A percentile compares a stretch with the other conserved stretches of the same genome.
phyloP scores from a whole-genome alignment of 2,113 vertebrate genomes.

The Accipiter cooperii region DNA sequence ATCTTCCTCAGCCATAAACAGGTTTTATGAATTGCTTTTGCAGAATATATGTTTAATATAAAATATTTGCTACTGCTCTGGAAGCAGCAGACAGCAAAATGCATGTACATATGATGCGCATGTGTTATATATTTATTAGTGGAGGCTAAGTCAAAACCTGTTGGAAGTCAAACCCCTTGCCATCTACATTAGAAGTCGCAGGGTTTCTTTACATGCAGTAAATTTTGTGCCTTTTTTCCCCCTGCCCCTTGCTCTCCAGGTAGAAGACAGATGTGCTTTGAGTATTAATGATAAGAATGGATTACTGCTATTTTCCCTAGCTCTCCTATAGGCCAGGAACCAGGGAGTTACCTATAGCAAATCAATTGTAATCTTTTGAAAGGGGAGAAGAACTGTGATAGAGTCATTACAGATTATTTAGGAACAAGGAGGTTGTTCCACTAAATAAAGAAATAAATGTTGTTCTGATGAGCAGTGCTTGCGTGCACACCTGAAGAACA shows the following conservation, averaged over 20 bases:
- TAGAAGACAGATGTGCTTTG: not conserved
- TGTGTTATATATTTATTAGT: not conserved
- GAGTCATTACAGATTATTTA: not conserved
- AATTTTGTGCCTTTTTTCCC: not conserved
- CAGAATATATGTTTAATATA: not conserved
- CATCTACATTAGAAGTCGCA: not conserved
- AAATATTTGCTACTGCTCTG: not conserved
- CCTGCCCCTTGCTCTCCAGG: not conserved
- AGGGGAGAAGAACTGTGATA: not conserved
- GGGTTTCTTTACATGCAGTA: not conserved
- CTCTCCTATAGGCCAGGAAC: not conserved
- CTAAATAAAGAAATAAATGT: not conserved
- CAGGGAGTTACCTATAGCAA: not conserved
- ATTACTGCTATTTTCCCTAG: not conserved
- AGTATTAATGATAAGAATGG: not conserved
- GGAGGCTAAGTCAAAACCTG: not conserved
- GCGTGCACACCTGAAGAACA: not conserved
- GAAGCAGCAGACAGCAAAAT: not conserved
- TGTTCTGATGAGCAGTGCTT: not conserved
- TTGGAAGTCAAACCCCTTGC: not conserved
- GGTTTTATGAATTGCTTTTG: not conserved
- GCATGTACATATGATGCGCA: not conserved
- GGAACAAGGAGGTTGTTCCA: not conserved
- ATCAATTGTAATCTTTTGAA: not conserved
- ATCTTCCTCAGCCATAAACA: not conserved